Base-by-base conservation (phyloP, 1,140 invertebrate species). In the Drosophila prosaltans region DNA sequence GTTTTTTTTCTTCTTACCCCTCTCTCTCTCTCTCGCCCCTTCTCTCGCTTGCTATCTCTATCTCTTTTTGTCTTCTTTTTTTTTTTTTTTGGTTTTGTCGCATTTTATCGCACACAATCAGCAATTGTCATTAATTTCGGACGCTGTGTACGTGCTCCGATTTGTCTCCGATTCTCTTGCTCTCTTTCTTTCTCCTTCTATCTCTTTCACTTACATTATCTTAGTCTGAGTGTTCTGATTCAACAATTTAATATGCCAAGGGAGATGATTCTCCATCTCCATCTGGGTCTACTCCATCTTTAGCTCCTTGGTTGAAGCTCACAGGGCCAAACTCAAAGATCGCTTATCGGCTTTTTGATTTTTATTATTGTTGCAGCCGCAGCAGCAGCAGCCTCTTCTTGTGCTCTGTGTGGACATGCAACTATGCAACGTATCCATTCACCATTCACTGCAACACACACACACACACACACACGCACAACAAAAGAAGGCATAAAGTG, bases 91-190 rank as follows among this genome's bases (percentile, higher is more conserved):
- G 51, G 65, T 71, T 68, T 48, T 66, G 74, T 76, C 81, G 82
- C 72, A 57, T 51, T 74, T 83, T 88, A 88, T 88, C 83, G 74
- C 83, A 88, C 83, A 88, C 84, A 88, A 88, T 88, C 83, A 88
- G 83, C 83, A 89, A 88, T 88, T 88, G 83, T 88, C 83, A 88
- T 88, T 88, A 88, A 88, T 89, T 88, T 88, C 83, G 83, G 83
- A 88, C 83, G 81, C 81, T 80, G 83, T 80, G 83, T 88, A 88
- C 83, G 83, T 86, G 83, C 83, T 86, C 83, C 84, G 83, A 86
- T 86, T 86, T 83, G 83, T 83, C 83, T 78, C 74, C 30, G 16
- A 21, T 24, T 48, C 45, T 48, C 28, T 64, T 30, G 30, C 28
- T 7, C 54, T 58, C 30, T 41, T 2, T 5, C 55, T 51, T n/a